These are phyloP conservation scores for Drosophila seclusa DNA, from an alignment of 2,888 invertebrate genomes.

Conservation along the genomic window DNA sequence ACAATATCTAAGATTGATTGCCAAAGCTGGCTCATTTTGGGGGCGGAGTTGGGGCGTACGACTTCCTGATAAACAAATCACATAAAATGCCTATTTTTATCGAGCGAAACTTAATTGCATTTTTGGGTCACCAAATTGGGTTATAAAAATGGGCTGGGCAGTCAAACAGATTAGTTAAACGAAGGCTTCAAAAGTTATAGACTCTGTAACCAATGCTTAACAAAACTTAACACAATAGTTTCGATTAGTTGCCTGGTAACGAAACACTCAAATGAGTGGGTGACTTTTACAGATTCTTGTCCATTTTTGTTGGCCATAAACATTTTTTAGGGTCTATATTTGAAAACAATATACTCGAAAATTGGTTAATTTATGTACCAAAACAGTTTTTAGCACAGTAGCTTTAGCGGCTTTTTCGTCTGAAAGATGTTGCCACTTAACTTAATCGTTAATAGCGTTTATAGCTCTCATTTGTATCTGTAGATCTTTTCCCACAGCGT, in stretches of 20 bases:
- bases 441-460: slow-evolving; percentile 38
- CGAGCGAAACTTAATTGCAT: slow-evolving; percentile 74
- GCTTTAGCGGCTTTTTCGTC: slow-evolving; percentile 17
- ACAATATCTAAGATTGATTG: slow-evolving; percentile 78
- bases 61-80: slow-evolving; percentile 68
- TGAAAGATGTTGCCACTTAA: slow-evolving; percentile 30
- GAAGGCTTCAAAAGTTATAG: slow-evolving; percentile 6
- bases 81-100: slow-evolving; percentile 79
- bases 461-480: slow-evolving; percentile 35
- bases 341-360: slow-evolving; percentile 39
- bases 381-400: slow-evolving; percentile 35
- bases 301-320: slow-evolving; percentile 32
- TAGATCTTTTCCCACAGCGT: slow-evolving; percentile 57
- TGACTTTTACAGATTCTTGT: slow-evolving; percentile 24
- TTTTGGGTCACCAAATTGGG: slow-evolving; percentile 76
- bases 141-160: slow-evolving; percentile 58
- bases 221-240: slow-evolving; percentile 20
- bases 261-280: slow-evolving; percentile 20
- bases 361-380: slow-evolving; percentile 33
- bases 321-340: slow-evolving; percentile 29
- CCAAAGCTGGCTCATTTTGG: slow-evolving; percentile 32
- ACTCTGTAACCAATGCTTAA: slow-evolving; percentile 19
- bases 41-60: slow-evolving; percentile 21
- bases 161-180: slow-evolving; percentile 27
- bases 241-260: not conserved